Base-by-base conservation (phyloP, 1,140 invertebrate genomes). In the Mesaphorura yosii region DNA sequence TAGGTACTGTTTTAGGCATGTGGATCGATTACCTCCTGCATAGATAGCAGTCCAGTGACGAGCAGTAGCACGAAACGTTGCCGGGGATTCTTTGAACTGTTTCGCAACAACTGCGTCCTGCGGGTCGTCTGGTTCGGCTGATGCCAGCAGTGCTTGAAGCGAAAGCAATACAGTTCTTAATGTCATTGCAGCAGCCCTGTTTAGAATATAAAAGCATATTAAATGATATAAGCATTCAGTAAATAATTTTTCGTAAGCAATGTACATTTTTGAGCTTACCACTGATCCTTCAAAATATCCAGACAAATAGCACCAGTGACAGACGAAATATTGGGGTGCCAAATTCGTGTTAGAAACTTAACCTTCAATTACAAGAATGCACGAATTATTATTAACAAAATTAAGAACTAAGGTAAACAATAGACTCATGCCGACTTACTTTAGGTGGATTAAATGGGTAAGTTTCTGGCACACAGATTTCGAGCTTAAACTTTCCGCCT, bases 371-470 rank as follows among this genome's bases (percentile, higher is more conserved):
- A 7, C 20, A 38, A 51, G n/a, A 34, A 34, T 34, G 10, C 10
- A 34, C n/a, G n/a, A n/a, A n/a, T n/a, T n/a, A n/a, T 10, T n/a
- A 34, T 10, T 34, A 10, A 34, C 10, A 34, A 34, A 10, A 34
- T 34, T 34, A 10, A 7, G 22, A 28, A 27, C 28, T 7, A 26
- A 26, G 20, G 20, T 47, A 28, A 47, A 28, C 6, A 19, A 34
- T 10, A 41, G 59, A n/a, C 6, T 2, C n/a, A 22, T 31, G n/a
- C n/a, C n/a, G n/a, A 64, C 59, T 69, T 75, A 92, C 89, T 79
- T 94, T 95, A 51, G 95, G 95, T 60, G 95, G 95, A 78, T 95
- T 95, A 71, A 98, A 98, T 42, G 95, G 95, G 77, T 99, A 99
- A 25, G 93, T 94, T 74, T 96, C 91, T 63, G 95, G 95, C 61